Evolutionary conservation across 2,888 invertebrate genomes (phyloP).

Genomic region (Clitarchus hookeri): DNA sequence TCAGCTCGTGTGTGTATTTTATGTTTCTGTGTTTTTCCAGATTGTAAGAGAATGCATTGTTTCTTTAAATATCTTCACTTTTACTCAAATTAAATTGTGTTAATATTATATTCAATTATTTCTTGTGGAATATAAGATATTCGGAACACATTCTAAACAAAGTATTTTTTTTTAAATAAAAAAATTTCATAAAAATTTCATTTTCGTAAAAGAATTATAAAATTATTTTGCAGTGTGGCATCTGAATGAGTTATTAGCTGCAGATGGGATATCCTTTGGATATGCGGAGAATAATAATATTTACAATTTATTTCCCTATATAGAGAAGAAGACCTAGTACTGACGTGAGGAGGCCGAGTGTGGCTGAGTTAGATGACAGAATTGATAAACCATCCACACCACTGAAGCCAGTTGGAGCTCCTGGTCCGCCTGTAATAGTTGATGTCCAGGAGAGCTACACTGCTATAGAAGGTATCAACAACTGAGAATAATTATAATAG

Average conservation of each 20-base stretch:
- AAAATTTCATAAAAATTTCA: not conserved
- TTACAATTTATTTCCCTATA: constrained; percentile 42
- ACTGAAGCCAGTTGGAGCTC: constrained; percentile 75
- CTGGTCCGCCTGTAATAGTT: constrained; percentile 87
- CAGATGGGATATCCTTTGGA: not conserved
- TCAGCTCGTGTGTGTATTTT: not conserved
- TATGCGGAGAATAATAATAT: no score
- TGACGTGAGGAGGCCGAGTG: constrained; percentile 87
- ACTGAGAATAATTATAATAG: no score
- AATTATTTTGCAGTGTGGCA: not conserved
- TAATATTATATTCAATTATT: not conserved
- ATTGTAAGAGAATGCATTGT: not conserved
- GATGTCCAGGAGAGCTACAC: constrained; percentile 95
- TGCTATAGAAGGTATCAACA: constrained; percentile 84
- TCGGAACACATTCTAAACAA: not conserved
- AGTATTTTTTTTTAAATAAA: not conserved
- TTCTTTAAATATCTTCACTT: constrained; percentile 18
- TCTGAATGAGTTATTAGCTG: no score
- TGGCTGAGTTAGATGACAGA: constrained; percentile 87
- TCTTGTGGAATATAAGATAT: not conserved
- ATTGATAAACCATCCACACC: constrained; percentile 92
- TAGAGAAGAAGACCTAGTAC: constrained; percentile 85
- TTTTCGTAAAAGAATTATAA: not conserved
- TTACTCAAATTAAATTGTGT: not conserved
- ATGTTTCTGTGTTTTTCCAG: constrained; percentile 5